A percentile compares a stretch with the other conserved stretches of the same genome.
Evolutionary conservation across 2,888 invertebrate species (phyloP).

Genomic region (Epinotia ramella): DNA sequence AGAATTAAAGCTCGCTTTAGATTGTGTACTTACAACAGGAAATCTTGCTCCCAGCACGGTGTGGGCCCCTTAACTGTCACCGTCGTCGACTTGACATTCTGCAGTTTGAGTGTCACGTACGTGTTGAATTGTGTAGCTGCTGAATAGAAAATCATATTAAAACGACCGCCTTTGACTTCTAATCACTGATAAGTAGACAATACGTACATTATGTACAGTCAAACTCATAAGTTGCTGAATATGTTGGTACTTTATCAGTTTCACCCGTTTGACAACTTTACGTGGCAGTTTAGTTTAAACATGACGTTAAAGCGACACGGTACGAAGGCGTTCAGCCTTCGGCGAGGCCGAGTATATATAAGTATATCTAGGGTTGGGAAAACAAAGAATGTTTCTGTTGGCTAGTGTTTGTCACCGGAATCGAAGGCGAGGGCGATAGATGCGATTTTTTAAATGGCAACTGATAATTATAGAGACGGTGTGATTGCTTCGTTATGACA

Average conservation of each 20-base stretch:
- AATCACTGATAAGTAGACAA: neutral
- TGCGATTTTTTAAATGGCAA: neutral
- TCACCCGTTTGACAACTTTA: too few species aligned
- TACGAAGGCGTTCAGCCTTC: too few species aligned
- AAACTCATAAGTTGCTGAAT: neutral
- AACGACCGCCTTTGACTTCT: neutral
- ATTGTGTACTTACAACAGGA: conserved; percentile 96
- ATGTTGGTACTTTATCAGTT: too few species aligned
- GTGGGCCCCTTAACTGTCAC: conserved; percentile 97
- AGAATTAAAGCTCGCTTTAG: conserved; percentile 55
- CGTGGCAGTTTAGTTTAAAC: too few species aligned
- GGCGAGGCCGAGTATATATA: too few species aligned
- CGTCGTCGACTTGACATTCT: conserved; percentile 99
- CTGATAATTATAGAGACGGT: neutral
- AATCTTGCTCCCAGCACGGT: conserved; percentile 99
- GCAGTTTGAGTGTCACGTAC: conserved; percentile 98
- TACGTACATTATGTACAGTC: neutral
- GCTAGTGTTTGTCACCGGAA: neutral
- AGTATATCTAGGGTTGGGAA: neutral
- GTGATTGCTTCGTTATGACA: too few species aligned
- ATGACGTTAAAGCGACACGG: too few species aligned
- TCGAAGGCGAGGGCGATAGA: neutral
- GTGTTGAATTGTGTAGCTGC: conserved; percentile 96
- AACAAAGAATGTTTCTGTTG: neutral
- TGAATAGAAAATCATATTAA: conserved; percentile 53